These are phyloP conservation scores for Muscina levida DNA, from an alignment of 2,888 invertebrate species.

Conservation along the genomic window DNA sequence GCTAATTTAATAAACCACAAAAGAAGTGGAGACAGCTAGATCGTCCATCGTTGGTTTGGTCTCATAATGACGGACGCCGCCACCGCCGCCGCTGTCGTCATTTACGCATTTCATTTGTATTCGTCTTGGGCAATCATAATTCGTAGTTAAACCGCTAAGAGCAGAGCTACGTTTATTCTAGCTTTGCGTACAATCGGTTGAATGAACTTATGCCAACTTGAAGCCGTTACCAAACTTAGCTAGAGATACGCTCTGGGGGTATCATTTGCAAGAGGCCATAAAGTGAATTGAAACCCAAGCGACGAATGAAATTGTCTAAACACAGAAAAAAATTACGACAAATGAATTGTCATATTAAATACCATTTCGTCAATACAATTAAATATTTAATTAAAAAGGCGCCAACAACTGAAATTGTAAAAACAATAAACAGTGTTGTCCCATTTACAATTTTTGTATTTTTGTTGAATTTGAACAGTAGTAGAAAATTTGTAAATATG, in stretches of 20 bases:
- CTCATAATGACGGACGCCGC: neutral
- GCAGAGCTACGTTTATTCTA: neutral
- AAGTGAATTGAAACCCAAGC: neutral
- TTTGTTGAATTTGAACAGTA: too few species aligned
- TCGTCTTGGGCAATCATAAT: slow-evolving; percentile 26
- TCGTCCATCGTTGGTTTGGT: neutral
- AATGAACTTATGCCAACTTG: slow-evolving; percentile 25
- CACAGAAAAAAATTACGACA: too few species aligned
- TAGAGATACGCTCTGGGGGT: neutral
- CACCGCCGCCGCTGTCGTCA: too few species aligned
- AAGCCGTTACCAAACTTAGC: neutral
- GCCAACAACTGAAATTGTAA: too few species aligned
- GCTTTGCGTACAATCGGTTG: slow-evolving; percentile 23
- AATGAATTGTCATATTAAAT: too few species aligned
- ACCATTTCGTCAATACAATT: too few species aligned
- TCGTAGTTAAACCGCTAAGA: neutral
- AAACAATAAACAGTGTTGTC: too few species aligned
- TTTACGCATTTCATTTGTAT: slow-evolving; percentile 35
- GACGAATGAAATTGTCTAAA: neutral
- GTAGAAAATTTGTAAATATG: too few species aligned
- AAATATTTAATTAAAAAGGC: too few species aligned
- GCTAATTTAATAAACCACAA: slow-evolving; percentile 41
- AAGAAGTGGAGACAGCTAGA: neutral
- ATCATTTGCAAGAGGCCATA: neutral
- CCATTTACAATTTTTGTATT: too few species aligned